Base-by-base conservation (phyloP, 2,888 invertebrate genomes). In the Leucania comma region DNA sequence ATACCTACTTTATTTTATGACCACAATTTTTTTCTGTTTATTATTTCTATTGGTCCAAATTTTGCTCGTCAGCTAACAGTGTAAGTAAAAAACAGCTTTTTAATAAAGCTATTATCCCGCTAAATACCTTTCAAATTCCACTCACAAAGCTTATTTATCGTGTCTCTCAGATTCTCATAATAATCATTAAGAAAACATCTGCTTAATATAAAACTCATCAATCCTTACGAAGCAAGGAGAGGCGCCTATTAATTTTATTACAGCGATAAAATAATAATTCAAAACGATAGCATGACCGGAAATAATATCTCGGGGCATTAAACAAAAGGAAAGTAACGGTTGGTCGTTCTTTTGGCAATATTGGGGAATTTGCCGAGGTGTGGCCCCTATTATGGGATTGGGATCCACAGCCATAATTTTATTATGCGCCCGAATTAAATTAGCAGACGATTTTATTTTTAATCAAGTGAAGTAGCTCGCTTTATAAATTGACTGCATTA, bases 251-350 rank as follows among this genome's bases (percentile, higher is more conserved):
- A 92, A 91, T 91, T 92, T 91, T 91, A 93, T 92, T 91, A 91
- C 82, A 79, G 80, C 90, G 89, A 92, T 94, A 93, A 93, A 93
- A 93, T 92, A 91, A 93, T 93, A 93, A 92, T 92, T 93, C 92
- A 91, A 81, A 75, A 57, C 85, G 90, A 91, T 94, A 87, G 93
- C 94, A 93, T 94, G 94, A 91, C 93, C 93, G 93, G 93, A 93
- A 93, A 94, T 94, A 94, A 94, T 94, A 93, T 93, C 90, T 86
- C 80, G 82, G 84, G 71, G 89, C 90, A 90, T 92, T 90, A 93
- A 94, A 92, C 92, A 93, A 92, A 92, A 90, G 92, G 90, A 90
- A 92, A 91, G 91, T 93, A 93, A 94, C 92, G 92, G 88, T 88
- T 62, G 88, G 85, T 85, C 90, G 90, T 92, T 92, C 92, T 90